A percentile compares a stretch with the other conserved stretches of the same genome.
phyloP scores from a whole-genome alignment of 2,888 invertebrate species.

The Scaptomyza caliginosa region DNA sequence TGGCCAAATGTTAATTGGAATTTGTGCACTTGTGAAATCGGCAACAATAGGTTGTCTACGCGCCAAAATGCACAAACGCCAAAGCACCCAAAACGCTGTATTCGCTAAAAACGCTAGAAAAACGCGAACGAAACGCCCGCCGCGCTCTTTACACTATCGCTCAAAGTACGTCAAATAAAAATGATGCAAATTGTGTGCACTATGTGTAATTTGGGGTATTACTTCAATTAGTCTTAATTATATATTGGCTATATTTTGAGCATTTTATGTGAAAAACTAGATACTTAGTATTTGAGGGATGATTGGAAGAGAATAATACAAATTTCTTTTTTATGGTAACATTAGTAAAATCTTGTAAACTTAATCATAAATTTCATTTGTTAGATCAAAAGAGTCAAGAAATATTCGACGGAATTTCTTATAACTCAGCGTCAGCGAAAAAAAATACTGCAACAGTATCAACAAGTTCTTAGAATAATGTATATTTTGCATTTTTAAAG shows the following conservation, averaged over 20 bases:
- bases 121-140: slow-evolving; percentile 26
- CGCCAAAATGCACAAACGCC: slow-evolving; percentile 72
- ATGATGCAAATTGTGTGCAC: neutral
- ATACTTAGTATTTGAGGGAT: too few species aligned
- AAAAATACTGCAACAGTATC: neutral
- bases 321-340: too few species aligned
- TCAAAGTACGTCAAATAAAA: neutral
- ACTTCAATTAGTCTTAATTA: too few species aligned
- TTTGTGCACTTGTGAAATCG: slow-evolving; percentile 61
- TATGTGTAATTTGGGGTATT: neutral
- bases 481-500: neutral
- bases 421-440: neutral
- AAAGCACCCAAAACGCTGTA: slow-evolving; percentile 8
- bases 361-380: too few species aligned
- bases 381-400: too few species aligned
- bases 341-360: too few species aligned
- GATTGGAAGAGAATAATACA: too few species aligned
- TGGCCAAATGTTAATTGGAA: slow-evolving; percentile 49
- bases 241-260: too few species aligned
- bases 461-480: neutral
- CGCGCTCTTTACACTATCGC: neutral
- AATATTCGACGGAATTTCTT: too few species aligned
- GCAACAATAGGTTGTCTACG: slow-evolving; percentile 52
- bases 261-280: too few species aligned
- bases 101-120: slow-evolving; percentile 19